Base-by-base conservation (phyloP, 23 tunicate species). In the Halocynthia aurantium region DNA sequence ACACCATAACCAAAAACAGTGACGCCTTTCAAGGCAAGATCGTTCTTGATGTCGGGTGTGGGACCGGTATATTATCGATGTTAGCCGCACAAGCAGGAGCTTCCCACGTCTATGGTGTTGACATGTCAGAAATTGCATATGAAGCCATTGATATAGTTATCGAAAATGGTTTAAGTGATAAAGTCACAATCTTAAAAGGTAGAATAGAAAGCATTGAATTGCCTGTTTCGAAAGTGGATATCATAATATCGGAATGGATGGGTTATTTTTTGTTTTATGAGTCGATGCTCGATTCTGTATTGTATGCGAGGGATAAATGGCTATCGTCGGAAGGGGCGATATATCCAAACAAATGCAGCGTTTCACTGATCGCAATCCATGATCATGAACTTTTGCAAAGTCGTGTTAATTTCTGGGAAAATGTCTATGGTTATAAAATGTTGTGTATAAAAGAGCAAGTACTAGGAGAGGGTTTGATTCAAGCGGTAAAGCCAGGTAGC, bases 171-270 rank as follows among this genome's bases (percentile, higher is more conserved):
- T 22, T 94, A 55, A 77, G 79, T 49, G 85, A 88, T 53, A 94
- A 81, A 88, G 82, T 94, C n/a, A 86, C 87, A 9, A 88, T 94
- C 6, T 63, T 94, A 18, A 86, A 88, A 79, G 88, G 88, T 18
- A 76, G 79, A 18, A 77, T 88, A 64, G 95, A 94, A 77, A 96
- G 88, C 60, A 75, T 94, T 0, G 72, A 77, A 12, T 74, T 85
- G 22, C 95, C 95, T 7, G 83, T 81, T 22, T 53, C 81, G 22
- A 73, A 86, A 56, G 95, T 85, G 55, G 99, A 94, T 68, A 88
- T 94, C 8, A 94, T 94, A 19, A 78, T 94, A 54, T 94, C 99
- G 5, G 99, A 94, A 52, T 94, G 99, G 99, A 94, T 94, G 99
- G 99, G 99, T 9, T 94, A 94, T 73, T 94, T 88, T 84, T 75